Percentiles rank a stretch among this genome's conserved stretches.
Conservation (phyloP, 2,113 vertebrate species). For the Psilopogon haemacephalus region DNA sequence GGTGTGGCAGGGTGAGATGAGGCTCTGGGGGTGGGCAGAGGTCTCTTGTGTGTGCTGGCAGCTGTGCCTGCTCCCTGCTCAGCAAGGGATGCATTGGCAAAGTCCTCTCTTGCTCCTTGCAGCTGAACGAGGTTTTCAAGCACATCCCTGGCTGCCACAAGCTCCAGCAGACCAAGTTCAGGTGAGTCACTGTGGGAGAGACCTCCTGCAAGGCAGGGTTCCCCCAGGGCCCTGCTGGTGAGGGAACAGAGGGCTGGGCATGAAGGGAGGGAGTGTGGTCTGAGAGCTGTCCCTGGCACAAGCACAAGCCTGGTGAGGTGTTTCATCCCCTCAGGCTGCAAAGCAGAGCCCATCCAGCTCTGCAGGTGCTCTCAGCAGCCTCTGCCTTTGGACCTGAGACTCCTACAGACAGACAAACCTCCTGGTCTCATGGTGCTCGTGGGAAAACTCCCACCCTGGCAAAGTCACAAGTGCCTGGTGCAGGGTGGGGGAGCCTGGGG, state of each 20-base stretch:
- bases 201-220: neutral
- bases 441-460: neutral
- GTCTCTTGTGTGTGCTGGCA: neutral
- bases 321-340: neutral
- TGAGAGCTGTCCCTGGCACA: neutral
- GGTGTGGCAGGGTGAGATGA: neutral
- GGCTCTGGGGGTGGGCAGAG: neutral
- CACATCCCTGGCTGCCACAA: slow-evolving; percentile 83
- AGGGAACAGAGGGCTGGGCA: neutral
- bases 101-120: neutral
- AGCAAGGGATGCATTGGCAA: neutral
- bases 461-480: neutral
- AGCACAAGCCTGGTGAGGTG: neutral
- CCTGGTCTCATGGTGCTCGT: accelerated
- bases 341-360: neutral
- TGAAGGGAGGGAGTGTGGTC: accelerated
- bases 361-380: neutral
- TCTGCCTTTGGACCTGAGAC: neutral
- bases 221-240: neutral
- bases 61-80: neutral
- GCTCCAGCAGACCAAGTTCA: slow-evolving; percentile 89
- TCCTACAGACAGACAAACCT: neutral
- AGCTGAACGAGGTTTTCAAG: slow-evolving; percentile 90
- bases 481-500: neutral
- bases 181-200: slow-evolving; percentile 73